A percentile compares a stretch with the other conserved stretches of the same genome.
Evolutionary conservation across 1,140 invertebrate species (phyloP).

Genomic region (Bombus breviceps): DNA sequence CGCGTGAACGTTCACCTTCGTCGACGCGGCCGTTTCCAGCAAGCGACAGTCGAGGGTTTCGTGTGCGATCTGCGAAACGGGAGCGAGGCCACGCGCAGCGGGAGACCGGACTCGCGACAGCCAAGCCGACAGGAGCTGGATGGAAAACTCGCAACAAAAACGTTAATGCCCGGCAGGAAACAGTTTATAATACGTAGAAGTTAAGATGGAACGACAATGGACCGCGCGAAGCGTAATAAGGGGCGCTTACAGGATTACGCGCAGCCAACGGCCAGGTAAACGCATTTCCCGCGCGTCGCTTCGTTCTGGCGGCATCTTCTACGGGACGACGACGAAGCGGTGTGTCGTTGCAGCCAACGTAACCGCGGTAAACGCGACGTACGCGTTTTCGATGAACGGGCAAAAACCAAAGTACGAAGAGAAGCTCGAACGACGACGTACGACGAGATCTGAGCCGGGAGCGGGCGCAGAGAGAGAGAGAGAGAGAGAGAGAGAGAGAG

Average conservation of each 20-base stretch:
- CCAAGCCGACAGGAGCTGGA: conserved; percentile 38
- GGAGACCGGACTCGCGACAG: conserved; percentile 53
- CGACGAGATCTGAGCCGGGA: background rate
- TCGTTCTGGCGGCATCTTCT: background rate
- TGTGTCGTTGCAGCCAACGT: too few species aligned
- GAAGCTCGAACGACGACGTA: too few species aligned
- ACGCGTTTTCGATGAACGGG: background rate
- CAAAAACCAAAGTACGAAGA: background rate
- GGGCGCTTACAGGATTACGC: conserved; percentile 78
- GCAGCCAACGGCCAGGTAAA: conserved; percentile 69
- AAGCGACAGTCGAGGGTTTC: conserved; percentile 21
- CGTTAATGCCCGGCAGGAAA: conserved; percentile 76
- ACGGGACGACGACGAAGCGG: too few species aligned
- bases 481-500: too few species aligned
- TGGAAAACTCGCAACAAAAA: conserved; percentile 65
- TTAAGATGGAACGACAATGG: conserved; percentile 79
- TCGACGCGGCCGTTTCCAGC: background rate
- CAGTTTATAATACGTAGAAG: conserved; percentile 80
- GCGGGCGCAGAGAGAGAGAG: background rate
- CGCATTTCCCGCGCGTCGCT: conserved; percentile 64
- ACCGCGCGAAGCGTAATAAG: conserved; percentile 77
- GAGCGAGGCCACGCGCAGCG: conserved; percentile 61
- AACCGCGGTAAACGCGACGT: too few species aligned
- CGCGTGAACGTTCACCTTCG: background rate
- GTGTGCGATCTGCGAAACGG: conserved; percentile 41